Evolutionary conservation across 2,113 vertebrate genomes (phyloP).

Genomic region (sheep (Ovis aries)): DNA sequence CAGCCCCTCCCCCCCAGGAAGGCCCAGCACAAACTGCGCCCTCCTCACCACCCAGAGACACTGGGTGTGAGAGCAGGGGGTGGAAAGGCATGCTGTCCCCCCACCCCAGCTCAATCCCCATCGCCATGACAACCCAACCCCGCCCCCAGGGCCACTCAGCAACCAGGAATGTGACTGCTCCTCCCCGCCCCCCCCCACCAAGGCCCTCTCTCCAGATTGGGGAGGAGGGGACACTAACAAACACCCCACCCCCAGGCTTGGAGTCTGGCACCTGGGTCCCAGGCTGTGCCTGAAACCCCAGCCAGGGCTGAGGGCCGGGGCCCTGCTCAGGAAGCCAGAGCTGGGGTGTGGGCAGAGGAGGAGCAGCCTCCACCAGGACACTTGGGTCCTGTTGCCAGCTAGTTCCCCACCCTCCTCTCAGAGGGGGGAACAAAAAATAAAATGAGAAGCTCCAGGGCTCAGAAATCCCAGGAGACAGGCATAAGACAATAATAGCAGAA

Average conservation of each 20-base stretch:
- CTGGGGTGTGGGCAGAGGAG: not conserved
- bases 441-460: slow-evolving; percentile 28
- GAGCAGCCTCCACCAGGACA: not conserved
- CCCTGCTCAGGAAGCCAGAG: not conserved
- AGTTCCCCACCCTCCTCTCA: slow-evolving; percentile 9
- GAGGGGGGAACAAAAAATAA: slow-evolving; percentile 16
- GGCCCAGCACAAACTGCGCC: slow-evolving; percentile 20
- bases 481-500: not conserved
- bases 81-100: slow-evolving; percentile 46
- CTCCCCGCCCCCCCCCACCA: slow-evolving; percentile 55
- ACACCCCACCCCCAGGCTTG: slow-evolving; percentile 44
- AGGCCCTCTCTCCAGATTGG: slow-evolving; percentile 31
- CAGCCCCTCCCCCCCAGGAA: slow-evolving; percentile 58
- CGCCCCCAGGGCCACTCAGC: slow-evolving; percentile 71
- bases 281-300: not conserved
- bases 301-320: not conserved
- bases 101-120: slow-evolving; percentile 52
- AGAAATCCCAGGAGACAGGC: slow-evolving; percentile 20
- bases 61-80: slow-evolving; percentile 37
- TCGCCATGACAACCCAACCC: slow-evolving; percentile 70
- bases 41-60: not conserved
- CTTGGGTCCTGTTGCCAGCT: slow-evolving; percentile 50
- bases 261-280: slow-evolving; percentile 51
- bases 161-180: slow-evolving; percentile 70
- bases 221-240: slow-evolving; percentile 59